A percentile compares a stretch with the other conserved stretches of the same genome.
Conservation (phyloP, 2,888 invertebrate genomes). For the Brenthis daphne region DNA sequence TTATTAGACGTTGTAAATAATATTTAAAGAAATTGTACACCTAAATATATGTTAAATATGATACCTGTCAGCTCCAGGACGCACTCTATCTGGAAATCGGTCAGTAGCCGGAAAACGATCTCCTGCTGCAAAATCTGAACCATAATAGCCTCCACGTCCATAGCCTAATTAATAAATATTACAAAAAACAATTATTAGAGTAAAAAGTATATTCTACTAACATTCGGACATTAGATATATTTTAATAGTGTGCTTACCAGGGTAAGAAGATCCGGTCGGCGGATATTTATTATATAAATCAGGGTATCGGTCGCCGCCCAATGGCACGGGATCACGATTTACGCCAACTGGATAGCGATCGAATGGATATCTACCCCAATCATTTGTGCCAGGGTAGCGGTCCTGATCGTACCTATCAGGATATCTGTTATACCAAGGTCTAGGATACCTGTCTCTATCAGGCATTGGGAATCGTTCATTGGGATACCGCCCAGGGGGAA, state of each 20-base stretch:
- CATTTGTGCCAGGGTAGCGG: conserved; percentile 61
- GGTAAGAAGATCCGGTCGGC: conserved; percentile 79
- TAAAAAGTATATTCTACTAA: not conserved
- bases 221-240: not conserved
- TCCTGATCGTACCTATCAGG: conserved; percentile 79
- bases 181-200: not conserved
- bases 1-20: not conserved
- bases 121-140: conserved; percentile 58
- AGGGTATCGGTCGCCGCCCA: conserved; percentile 77
- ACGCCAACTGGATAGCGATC: conserved; percentile 74
- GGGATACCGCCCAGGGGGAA: conserved; percentile 64
- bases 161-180: conserved; percentile 56
- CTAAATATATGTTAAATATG: not conserved
- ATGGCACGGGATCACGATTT: conserved; percentile 76
- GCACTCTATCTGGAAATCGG: conserved; percentile 72
- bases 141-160: conserved; percentile 70
- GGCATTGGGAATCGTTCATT: conserved; percentile 75
- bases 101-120: conserved; percentile 60
- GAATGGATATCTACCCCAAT: conserved; percentile 74
- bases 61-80: conserved; percentile 75
- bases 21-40: not conserved
- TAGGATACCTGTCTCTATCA: conserved; percentile 68
- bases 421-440: conserved; percentile 62
- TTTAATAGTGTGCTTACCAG: conserved; percentile 65
- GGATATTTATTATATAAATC: conserved; percentile 82